Conservation (phyloP, 2,797 vertebrate genomes). For the Labeo calbasu region DNA sequence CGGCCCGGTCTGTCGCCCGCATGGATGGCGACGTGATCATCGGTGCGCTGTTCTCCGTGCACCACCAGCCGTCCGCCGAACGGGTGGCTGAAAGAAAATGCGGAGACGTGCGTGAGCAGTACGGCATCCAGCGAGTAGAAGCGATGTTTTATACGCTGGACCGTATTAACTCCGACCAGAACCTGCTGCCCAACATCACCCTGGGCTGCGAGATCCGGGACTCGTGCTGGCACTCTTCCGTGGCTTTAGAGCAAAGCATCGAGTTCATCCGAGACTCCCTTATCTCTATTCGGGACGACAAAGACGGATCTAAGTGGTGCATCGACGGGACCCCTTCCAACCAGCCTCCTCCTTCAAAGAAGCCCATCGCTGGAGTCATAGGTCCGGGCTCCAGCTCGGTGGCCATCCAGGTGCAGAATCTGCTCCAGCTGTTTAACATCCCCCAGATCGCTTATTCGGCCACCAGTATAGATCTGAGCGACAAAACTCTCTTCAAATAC, state of each 20-base stretch:
- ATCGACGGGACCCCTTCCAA: constrained; percentile 87
- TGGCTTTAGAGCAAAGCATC: constrained; percentile 98
- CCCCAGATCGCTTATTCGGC: constrained; percentile 98
- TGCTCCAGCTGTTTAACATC: constrained; percentile 98
- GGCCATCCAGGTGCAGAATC: constrained; percentile 98
- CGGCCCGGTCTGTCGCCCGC: constrained; percentile 89
- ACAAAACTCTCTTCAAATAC: constrained; percentile 98
- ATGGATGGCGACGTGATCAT: constrained; percentile 99
- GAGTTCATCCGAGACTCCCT: constrained; percentile 98
- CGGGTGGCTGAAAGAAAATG: constrained; percentile 97
- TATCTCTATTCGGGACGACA: constrained; percentile 95
- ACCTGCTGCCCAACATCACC: constrained; percentile 93
- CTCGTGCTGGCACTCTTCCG: constrained; percentile 98
- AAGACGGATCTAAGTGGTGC: constrained; percentile 90
- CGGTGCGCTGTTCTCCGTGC: constrained; percentile 97
- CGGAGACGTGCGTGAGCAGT: constrained; percentile 96
- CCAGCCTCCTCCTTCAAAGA: constrained; percentile 85
- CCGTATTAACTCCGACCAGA: constrained; percentile 91
- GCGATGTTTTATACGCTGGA: constrained; percentile 99
- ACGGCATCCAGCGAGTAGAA: constrained; percentile 97
- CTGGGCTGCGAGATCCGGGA: constrained; percentile 97
- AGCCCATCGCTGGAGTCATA: constrained; percentile 96
- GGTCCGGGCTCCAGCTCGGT: constrained; percentile 99
- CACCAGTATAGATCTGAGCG: constrained; percentile 97
- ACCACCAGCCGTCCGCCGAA: constrained; percentile 96